Conservation (phyloP, 2,888 invertebrate species). For the Microplitis deprimator region DNA sequence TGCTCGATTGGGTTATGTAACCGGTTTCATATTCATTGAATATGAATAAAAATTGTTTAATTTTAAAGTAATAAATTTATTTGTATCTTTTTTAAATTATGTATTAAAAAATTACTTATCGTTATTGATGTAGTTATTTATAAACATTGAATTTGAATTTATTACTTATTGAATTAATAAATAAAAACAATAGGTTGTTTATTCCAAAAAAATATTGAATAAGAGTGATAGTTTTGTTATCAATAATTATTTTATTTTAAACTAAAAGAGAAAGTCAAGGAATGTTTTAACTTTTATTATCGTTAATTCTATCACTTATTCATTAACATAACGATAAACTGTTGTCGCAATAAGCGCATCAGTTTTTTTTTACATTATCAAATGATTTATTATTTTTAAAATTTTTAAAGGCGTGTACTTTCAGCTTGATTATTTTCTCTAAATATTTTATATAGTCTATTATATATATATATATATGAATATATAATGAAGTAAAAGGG, state of each 20-base stretch:
- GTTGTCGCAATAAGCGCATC: background rate
- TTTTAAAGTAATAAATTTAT: background rate
- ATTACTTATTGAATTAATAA: background rate
- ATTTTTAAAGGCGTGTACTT: background rate
- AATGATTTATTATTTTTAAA: background rate
- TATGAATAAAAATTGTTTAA: background rate
- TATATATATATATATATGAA: background rate
- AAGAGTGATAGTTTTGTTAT: background rate
- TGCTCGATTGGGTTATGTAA: constrained; percentile 13
- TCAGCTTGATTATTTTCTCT: background rate
- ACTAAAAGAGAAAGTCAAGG: background rate
- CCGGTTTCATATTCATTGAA: background rate
- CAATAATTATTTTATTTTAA: background rate
- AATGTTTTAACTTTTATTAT: background rate
- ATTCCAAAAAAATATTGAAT: background rate
- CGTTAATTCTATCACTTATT: background rate
- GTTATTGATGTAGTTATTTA: background rate
- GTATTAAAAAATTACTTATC: background rate
- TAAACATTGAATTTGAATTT: background rate
- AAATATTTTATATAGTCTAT: background rate
- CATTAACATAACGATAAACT: background rate
- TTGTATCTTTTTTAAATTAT: background rate
- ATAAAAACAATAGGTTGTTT: background rate
- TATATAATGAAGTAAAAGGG: background rate
- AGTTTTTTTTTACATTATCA: background rate